Conservation (phyloP, 2,113 vertebrate species). For the human (Homo sapiens) region GRCh38 chr5:56774001-56774500, state of each 20-base stretch:
- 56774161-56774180: too few relatives aligned
- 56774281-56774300: background rate
- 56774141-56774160: too few relatives aligned
- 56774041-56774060: too few relatives aligned
- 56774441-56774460: background rate
- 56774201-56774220: too few relatives aligned
- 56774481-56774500: background rate
- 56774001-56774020: background rate
- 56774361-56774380: background rate
- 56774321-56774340: background rate
- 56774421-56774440: background rate
- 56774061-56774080: too few relatives aligned
- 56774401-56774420: background rate
- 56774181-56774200: too few relatives aligned
- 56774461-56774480: conserved; percentile 34
- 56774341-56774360: background rate
- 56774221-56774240: too few relatives aligned
- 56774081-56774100: too few relatives aligned
- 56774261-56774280: background rate
- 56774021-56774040: too few relatives aligned
- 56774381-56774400: background rate
- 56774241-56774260: too few relatives aligned
- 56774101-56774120: too few relatives aligned
- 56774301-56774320: background rate
- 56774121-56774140: too few relatives aligned